Evolutionary conservation across 2,888 invertebrate species (phyloP), one percentile per base, ranked within the genome.

Genomic region (Oxycera nigricornis): DNA sequence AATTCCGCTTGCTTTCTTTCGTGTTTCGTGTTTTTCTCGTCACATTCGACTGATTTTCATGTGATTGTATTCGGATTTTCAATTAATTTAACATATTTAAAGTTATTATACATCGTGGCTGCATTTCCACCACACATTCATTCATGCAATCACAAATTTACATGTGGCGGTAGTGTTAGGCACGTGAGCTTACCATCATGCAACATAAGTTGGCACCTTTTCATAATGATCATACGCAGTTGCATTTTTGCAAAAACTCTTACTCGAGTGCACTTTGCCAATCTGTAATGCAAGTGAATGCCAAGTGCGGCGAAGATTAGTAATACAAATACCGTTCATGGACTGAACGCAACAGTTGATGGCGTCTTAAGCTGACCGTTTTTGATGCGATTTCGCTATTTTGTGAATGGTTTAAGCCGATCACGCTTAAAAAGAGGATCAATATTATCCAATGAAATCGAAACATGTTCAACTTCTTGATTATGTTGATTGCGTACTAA

Each of bases 261-360:
- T 55, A 55, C 52, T 55, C 24, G 24, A 20, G 17, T 55, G 22
- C 52, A 55, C 52, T 55, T 55, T n/a, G n/a, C n/a, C n/a, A n/a
- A n/a, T n/a, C n/a, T n/a, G n/a, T n/a, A n/a, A n/a, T n/a, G n/a
- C n/a, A n/a, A n/a, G n/a, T n/a, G n/a, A n/a, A n/a, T n/a, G n/a
- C n/a, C n/a, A n/a, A n/a, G n/a, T n/a, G n/a, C n/a, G n/a, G n/a
- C n/a, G n/a, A n/a, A n/a, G n/a, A n/a, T n/a, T n/a, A n/a, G n/a
- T n/a, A n/a, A n/a, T n/a, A n/a, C n/a, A n/a, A n/a, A n/a, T n/a
- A n/a, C n/a, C n/a, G n/a, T n/a, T n/a, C n/a, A n/a, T n/a, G n/a
- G n/a, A n/a, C n/a, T n/a, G n/a, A n/a, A n/a, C n/a, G n/a, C n/a
- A n/a, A n/a, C n/a, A n/a, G n/a, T n/a, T n/a, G n/a, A n/a, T n/a